A percentile compares a stretch with the other conserved stretches of the same genome.
Conservation (phyloP, 2,888 invertebrate genomes). For the Brachypalpus laphriformis region DNA sequence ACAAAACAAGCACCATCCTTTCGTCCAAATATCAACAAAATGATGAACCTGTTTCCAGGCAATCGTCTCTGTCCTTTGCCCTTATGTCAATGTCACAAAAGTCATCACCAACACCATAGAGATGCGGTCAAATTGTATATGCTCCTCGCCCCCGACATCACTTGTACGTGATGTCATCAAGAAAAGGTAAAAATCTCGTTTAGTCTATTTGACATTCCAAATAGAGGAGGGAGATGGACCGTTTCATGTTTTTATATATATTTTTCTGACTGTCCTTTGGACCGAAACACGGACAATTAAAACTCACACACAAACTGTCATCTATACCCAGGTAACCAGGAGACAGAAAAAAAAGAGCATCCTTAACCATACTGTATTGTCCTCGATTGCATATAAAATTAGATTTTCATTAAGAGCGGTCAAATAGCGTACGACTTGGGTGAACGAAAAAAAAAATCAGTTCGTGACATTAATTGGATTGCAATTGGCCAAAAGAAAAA, state of each 20-base stretch:
- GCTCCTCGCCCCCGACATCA: constrained; percentile 34
- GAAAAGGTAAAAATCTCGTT: constrained; percentile 78
- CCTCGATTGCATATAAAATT: constrained; percentile 71
- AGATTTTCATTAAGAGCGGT: constrained; percentile 72
- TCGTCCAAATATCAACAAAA: constrained; percentile 53
- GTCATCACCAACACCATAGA: constrained; percentile 66
- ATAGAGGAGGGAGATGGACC: constrained; percentile 51
- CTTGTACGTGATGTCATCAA: constrained; percentile 71
- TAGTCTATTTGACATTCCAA: constrained; percentile 80
- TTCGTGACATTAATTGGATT: constrained; percentile 72
- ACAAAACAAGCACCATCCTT: constrained; percentile 15
- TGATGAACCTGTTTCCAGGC: constrained; percentile 70
- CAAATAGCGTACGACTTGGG: constrained; percentile 48
- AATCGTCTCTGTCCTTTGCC: constrained; percentile 67
- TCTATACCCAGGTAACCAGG: neutral
- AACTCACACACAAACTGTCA: constrained; percentile 46
- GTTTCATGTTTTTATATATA: constrained; percentile 32
- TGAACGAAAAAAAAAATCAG: neutral
- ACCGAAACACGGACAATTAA: constrained; percentile 65
- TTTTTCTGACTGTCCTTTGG: neutral
- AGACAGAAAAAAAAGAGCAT: constrained; percentile 9
- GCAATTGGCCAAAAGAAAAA: constrained; percentile 55
- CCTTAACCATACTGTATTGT: constrained; percentile 46
- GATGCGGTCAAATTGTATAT: constrained; percentile 69
- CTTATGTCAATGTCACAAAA: constrained; percentile 69